Evolutionary conservation across 2,888 invertebrate genomes (phyloP).

Genomic region (Zonitis immaculata): DNA sequence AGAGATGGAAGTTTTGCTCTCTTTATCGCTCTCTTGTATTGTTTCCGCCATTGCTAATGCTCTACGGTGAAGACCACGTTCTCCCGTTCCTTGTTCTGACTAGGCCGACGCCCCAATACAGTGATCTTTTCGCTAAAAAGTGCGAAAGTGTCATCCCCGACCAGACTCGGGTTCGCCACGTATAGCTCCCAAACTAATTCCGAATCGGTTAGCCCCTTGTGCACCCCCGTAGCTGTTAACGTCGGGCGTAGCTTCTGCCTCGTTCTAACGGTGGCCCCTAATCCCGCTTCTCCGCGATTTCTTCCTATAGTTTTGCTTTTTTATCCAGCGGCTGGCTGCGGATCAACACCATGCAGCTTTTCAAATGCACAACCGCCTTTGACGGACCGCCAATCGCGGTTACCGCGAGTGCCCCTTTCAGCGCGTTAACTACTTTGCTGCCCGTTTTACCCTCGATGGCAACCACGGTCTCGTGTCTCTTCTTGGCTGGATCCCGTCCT

Average conservation of each 20-base stretch:
- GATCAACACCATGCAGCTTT: background rate
- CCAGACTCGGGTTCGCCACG: background rate
- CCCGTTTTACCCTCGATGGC: background rate
- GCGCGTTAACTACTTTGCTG: background rate
- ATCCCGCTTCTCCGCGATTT: too few relatives aligned
- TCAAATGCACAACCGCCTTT: background rate
- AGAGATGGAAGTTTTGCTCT: conserved; percentile 5
- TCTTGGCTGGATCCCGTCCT: background rate
- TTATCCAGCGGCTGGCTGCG: background rate
- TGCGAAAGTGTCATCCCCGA: background rate
- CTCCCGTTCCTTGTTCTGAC: background rate
- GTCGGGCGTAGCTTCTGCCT: too few relatives aligned
- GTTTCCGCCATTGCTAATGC: background rate
- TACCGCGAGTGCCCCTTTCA: background rate
- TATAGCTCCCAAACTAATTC: too few relatives aligned
- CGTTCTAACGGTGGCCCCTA: background rate
- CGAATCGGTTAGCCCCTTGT: too few relatives aligned
- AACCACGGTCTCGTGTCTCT: background rate
- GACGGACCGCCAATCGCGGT: background rate
- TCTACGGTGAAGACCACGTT: conserved; percentile 3
- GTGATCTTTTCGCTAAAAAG: background rate
- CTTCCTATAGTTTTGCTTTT: background rate
- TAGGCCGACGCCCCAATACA: too few relatives aligned
- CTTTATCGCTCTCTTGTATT: conserved; percentile 6
- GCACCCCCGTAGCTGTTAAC: too few relatives aligned